Evolutionary conservation across 2,797 vertebrate genomes (phyloP).

Genomic region (Myioborus miniatus): DNA sequence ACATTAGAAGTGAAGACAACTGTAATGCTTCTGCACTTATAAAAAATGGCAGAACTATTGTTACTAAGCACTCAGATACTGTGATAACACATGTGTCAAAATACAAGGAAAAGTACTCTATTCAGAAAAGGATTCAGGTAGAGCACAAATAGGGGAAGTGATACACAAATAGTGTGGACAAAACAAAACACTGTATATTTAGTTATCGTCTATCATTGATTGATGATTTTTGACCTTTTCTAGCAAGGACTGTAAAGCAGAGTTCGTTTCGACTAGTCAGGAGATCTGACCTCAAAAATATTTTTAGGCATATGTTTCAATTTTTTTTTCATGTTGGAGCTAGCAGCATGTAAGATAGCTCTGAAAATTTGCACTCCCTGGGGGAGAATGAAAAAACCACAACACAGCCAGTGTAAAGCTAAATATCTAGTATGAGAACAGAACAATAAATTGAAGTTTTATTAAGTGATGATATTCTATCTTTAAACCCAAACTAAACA

Average conservation of each 20-base stretch:
- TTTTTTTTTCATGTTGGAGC: not conserved
- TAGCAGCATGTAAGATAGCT: not conserved
- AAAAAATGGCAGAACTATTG: not conserved
- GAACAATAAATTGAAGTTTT: not conserved
- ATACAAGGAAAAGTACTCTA: not conserved
- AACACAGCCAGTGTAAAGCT: not conserved
- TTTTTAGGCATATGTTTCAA: not conserved
- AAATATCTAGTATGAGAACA: not conserved
- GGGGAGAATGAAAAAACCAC: not conserved
- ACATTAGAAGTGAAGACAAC: not conserved
- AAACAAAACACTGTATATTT: not conserved
- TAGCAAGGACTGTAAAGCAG: not conserved
- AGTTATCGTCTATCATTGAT: not conserved
- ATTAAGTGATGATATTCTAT: not conserved
- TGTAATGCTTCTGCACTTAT: not conserved
- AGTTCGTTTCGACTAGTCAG: not conserved
- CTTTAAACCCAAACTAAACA: not conserved
- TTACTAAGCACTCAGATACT: not conserved
- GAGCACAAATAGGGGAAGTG: not conserved
- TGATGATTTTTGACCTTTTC: not conserved
- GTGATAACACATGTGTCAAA: not conserved
- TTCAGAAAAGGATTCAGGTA: not conserved
- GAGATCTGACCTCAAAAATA: not conserved
- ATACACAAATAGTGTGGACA: not conserved
- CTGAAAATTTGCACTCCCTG: not conserved